Percentiles rank a stretch among this genome's conserved stretches.
Evolutionary conservation across 2,113 vertebrate species (phyloP).

Genomic region (Fregetta grallaria): DNA sequence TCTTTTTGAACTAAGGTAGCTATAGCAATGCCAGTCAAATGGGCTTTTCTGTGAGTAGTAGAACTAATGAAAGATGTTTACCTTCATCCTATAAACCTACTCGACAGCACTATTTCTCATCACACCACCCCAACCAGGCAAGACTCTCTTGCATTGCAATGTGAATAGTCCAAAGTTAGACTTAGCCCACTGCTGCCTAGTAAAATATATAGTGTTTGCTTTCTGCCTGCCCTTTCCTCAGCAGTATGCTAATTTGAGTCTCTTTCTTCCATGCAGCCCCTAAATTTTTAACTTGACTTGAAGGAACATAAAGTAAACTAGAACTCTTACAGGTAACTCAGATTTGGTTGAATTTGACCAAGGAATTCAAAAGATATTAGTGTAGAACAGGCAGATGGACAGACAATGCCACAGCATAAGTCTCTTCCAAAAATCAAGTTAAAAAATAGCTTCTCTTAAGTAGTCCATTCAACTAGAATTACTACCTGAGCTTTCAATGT

Average conservation of each 20-base stretch:
- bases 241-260: neutral
- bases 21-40: slow-evolving; percentile 20
- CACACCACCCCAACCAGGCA: neutral
- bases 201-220: neutral
- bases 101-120: neutral
- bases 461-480: neutral
- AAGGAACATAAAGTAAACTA: neutral
- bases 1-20: neutral
- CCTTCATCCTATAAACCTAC: neutral
- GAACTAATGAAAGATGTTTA: neutral
- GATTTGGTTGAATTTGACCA: neutral
- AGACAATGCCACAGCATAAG: neutral
- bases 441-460: neutral
- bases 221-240: neutral
- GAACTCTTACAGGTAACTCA: neutral
- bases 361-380: neutral
- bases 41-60: neutral
- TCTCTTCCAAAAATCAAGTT: neutral
- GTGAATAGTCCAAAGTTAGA: neutral
- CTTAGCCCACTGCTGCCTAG: neutral
- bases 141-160: neutral
- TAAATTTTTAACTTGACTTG: neutral
- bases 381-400: neutral
- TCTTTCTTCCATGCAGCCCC: neutral
- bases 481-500: neutral